Evolutionary conservation across 2,888 invertebrate species (phyloP).

Genomic region (Priocnemis perturbator): DNA sequence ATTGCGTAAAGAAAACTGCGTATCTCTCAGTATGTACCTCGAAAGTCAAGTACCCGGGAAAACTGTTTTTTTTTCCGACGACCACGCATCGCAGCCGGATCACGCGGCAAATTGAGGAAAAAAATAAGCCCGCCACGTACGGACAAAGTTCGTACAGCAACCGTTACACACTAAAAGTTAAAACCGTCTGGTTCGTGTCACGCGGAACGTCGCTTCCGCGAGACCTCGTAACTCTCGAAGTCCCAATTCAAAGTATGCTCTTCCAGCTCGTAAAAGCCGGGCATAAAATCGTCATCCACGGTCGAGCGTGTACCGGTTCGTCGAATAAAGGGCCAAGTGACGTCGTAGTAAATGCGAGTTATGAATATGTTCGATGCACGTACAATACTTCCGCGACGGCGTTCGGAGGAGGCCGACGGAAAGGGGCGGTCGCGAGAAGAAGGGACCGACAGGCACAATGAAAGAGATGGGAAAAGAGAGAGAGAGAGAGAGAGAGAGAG

Average conservation of each 20-base stretch:
- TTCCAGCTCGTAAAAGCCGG: conserved; percentile 66
- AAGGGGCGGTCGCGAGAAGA: neutral
- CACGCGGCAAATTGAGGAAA: conserved; percentile 1
- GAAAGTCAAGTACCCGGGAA: too few relatives aligned
- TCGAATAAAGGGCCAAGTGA: conserved; percentile 63
- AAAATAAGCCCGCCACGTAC: conserved; percentile 45
- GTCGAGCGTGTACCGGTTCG: conserved; percentile 52
- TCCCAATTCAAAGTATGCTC: conserved; percentile 67
- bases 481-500: neutral
- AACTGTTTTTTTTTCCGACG: conserved; percentile 12
- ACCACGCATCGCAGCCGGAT: conserved; percentile 35
- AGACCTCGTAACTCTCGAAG: conserved; percentile 51
- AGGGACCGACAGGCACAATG: conserved; percentile 16
- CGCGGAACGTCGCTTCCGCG: conserved; percentile 35
- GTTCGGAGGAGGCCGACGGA: neutral
- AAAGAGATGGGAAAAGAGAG: neutral
- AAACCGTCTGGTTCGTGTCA: conserved; percentile 40
- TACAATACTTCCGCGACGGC: conserved; percentile 45
- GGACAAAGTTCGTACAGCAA: conserved; percentile 40
- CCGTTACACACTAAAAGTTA: conserved; percentile 47
- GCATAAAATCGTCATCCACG: conserved; percentile 69
- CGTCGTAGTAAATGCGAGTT: conserved; percentile 64
- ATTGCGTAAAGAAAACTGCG: too few relatives aligned
- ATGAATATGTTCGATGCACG: conserved; percentile 69
- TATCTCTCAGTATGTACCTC: too few relatives aligned